phyloP scores from a whole-genome alignment of 1,140 invertebrate species.

The Heliconius himera region DNA sequence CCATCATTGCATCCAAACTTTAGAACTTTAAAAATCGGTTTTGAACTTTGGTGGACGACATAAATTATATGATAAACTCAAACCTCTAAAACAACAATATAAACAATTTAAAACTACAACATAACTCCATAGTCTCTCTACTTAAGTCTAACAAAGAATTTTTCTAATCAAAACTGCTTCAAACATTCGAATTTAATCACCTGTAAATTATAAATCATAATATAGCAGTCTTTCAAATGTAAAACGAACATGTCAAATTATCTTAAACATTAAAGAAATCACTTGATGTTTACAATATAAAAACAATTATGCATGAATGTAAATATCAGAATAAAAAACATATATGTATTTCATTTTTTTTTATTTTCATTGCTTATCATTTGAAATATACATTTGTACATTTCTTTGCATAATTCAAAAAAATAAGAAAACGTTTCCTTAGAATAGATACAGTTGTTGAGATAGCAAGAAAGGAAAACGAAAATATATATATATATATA shows the following conservation, averaged over 20 bases:
- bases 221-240: conserved; percentile 14
- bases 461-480: not conserved
- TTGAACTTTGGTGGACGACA: conserved; percentile 64
- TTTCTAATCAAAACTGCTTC: conserved; percentile 25
- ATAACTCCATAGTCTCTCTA: conserved; percentile 35
- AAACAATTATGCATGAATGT: not conserved
- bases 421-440: not conserved
- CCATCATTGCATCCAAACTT: conserved; percentile 21
- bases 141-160: conserved; percentile 4
- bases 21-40: conserved; percentile 34
- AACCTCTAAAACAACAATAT: conserved; percentile 71
- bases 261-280: not conserved
- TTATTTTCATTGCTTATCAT: not conserved
- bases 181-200: conserved; percentile 9
- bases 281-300: not conserved
- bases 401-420: not conserved
- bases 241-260: conserved; percentile 4
- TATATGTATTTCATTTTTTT: too few relatives aligned
- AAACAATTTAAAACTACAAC: conserved; percentile 66
- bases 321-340: not conserved
- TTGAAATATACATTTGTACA: not conserved
- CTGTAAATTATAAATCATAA: not conserved
- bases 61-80: conserved; percentile 66
- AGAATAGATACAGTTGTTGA: not conserved
- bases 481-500: not conserved